Conservation (phyloP, 1,140 invertebrate species). For the Aphaenogaster ashmeadi region DNA sequence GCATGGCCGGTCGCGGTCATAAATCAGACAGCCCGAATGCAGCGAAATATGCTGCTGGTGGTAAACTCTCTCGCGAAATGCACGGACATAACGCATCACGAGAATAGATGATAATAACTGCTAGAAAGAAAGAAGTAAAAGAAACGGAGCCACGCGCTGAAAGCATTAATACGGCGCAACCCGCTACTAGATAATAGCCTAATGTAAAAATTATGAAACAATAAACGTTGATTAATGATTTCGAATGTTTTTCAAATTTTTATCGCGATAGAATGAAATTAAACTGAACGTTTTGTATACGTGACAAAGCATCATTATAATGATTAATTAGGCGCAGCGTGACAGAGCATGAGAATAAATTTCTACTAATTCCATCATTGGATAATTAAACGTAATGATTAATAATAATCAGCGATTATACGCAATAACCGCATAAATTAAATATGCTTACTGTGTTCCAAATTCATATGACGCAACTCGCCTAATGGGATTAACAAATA, state of each 20-base stretch:
- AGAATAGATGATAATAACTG: slow-evolving; percentile 55
- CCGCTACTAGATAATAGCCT: background rate
- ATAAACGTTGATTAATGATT: background rate
- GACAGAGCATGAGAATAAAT: slow-evolving; percentile 24
- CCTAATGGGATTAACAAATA: slow-evolving; percentile 16
- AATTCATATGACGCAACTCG: slow-evolving; percentile 17
- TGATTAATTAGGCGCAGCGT: slow-evolving; percentile 30
- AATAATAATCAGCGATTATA: slow-evolving; percentile 38
- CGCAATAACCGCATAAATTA: slow-evolving; percentile 27
- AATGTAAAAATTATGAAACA: background rate
- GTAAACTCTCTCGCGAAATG: slow-evolving; percentile 23
- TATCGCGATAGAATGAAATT: background rate
- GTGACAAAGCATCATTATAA: background rate
- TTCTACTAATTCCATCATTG: slow-evolving; percentile 9
- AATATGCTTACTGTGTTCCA: slow-evolving; percentile 13
- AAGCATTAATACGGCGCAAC: background rate
- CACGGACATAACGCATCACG: background rate
- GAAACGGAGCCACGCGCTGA: background rate
- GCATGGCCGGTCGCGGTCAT: slow-evolving; percentile 44
- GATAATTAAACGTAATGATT: slow-evolving; percentile 41
- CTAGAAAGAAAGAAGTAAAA: slow-evolving; percentile 4
- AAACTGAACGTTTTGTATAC: no score
- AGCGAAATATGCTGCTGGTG: slow-evolving; percentile 27
- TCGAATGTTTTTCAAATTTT: background rate
- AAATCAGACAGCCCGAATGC: slow-evolving; percentile 52